A percentile compares a stretch with the other conserved stretches of the same genome.
phyloP scores from a whole-genome alignment of 2,888 invertebrate genomes.

The Dysmachus trigonus region DNA sequence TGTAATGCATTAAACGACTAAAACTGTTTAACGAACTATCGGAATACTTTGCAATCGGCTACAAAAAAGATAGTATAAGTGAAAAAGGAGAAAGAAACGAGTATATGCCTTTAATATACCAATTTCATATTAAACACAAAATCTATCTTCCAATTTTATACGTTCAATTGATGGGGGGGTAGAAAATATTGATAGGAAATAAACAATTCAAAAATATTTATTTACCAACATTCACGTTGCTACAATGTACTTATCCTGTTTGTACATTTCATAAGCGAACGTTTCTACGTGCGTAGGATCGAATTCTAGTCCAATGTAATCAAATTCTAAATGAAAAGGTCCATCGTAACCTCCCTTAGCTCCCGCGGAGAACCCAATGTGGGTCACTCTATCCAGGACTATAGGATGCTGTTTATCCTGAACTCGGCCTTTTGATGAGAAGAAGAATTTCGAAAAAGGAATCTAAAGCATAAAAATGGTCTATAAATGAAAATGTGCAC shows the following conservation, averaged over 20 bases:
- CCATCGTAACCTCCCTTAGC: conserved; percentile 80
- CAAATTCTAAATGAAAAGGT: conserved; percentile 88
- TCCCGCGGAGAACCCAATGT: conserved; percentile 83
- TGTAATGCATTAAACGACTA: too few relatives aligned
- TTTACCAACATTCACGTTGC: conserved; percentile 65
- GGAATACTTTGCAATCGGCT: too few relatives aligned
- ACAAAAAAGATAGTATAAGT: too few relatives aligned
- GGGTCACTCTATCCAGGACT: conserved; percentile 70
- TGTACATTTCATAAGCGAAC: conserved; percentile 95
- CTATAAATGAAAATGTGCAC: background rate
- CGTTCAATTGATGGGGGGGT: too few relatives aligned
- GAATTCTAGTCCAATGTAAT: conserved; percentile 87
- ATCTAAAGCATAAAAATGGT: conserved; percentile 70
- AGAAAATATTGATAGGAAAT: background rate
- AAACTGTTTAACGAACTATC: too few relatives aligned
- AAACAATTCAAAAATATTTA: background rate
- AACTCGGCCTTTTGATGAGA: conserved; percentile 82
- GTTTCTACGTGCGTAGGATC: conserved; percentile 84
- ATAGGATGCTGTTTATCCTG: conserved; percentile 82
- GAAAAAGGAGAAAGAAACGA: too few relatives aligned
- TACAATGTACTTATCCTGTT: conserved; percentile 73
- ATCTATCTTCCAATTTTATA: too few relatives aligned
- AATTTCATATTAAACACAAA: too few relatives aligned
- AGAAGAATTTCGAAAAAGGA: conserved; percentile 92
- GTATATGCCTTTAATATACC: too few relatives aligned